Conservation (phyloP, 2,888 invertebrate species). For the Drosophila mimica region DNA sequence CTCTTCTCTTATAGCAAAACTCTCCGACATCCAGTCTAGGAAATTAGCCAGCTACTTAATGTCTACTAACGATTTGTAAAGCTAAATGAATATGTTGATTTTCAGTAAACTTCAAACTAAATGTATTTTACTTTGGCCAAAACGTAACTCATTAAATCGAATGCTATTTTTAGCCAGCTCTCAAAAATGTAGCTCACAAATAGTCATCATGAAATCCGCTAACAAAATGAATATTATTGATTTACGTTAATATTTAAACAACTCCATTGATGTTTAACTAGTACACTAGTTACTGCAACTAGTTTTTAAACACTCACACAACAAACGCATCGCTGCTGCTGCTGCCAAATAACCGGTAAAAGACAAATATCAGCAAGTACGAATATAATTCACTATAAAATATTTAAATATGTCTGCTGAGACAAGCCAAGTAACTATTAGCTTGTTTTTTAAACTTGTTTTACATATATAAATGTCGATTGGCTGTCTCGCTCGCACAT, state of each 20-base stretch:
- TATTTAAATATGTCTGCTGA: slow-evolving; percentile 41
- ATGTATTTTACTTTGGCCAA: too few species aligned
- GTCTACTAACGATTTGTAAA: too few species aligned
- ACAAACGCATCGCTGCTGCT: not conserved
- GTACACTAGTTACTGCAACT: slow-evolving; percentile 21
- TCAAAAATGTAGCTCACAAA: too few species aligned
- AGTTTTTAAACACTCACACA: slow-evolving; percentile 8
- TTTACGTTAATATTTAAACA: not conserved
- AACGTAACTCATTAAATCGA: not conserved
- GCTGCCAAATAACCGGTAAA: slow-evolving; percentile 5
- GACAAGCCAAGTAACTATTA: slow-evolving; percentile 26
- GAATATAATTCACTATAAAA: slow-evolving; percentile 6
- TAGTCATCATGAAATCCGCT: not conserved
- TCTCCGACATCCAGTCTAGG: not conserved
- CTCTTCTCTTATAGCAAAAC: not conserved
- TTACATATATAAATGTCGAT: slow-evolving; percentile 2
- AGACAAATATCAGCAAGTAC: slow-evolving; percentile 11
- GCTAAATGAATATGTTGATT: not conserved
- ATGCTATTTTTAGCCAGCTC: not conserved
- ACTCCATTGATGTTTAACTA: not conserved
- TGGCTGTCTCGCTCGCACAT: not conserved
- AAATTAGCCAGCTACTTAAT: not conserved
- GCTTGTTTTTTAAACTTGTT: slow-evolving; percentile 46
- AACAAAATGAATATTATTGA: not conserved
- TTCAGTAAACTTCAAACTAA: too few species aligned